Conservation (phyloP, 92 coral and sea anemone species). For the Palythoa heliodiscus region DNA sequence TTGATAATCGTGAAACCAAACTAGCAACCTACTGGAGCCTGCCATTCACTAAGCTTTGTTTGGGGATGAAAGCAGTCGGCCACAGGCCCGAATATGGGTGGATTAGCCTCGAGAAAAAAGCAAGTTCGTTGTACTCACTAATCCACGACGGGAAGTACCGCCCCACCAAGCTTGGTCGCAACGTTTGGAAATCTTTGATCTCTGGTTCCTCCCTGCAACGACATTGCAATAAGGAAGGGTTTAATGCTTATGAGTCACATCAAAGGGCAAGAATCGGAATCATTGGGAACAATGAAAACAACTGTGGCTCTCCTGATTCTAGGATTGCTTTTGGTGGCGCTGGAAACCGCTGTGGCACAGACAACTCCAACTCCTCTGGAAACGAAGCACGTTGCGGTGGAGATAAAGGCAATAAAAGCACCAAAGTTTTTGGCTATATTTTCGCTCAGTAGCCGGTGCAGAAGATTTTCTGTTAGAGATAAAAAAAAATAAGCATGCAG, state of each 20-base stretch:
- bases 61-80: constrained; percentile 43
- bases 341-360: not conserved
- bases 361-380: not conserved
- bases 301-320: not conserved
- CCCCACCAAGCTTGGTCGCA: constrained; percentile 7
- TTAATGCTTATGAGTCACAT: not conserved
- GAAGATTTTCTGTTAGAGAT: no score
- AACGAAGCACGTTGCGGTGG: not conserved
- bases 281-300: not conserved
- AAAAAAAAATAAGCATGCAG: no score
- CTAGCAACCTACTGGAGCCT: not conserved
- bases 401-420: not conserved
- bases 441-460: not conserved
- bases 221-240: constrained; percentile 1
- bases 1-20: constrained; percentile 38
- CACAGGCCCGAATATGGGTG: not conserved
- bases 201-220: constrained; percentile 24
- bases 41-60: constrained; percentile 28
- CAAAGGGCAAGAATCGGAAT: not conserved
- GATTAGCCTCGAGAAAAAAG: constrained; percentile 19
- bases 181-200: constrained; percentile 46
- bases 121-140: constrained; percentile 38
- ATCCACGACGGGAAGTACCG: constrained; percentile 37
- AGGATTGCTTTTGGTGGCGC: not conserved
- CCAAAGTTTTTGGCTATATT: not conserved